Evolutionary conservation across 2,113 vertebrate genomes (phyloP).

Genomic region (Ifrita kowaldi): DNA sequence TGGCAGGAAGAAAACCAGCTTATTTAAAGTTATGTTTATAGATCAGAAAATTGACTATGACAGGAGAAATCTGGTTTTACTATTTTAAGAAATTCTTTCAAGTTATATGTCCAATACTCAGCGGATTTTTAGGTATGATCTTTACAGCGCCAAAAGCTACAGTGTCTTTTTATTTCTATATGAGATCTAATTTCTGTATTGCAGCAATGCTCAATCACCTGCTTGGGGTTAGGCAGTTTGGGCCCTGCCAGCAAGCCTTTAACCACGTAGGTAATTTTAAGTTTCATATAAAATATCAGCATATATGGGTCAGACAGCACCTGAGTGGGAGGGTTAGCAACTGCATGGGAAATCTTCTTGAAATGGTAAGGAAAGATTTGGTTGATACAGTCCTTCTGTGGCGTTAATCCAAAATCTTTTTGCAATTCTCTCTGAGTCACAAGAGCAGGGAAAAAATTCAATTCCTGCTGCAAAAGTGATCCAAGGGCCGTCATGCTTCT

Average conservation of each 20-base stretch:
- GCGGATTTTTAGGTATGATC: neutral
- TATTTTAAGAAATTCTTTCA: neutral
- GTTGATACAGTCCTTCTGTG: neutral
- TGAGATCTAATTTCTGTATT: neutral
- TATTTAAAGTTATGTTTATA: neutral
- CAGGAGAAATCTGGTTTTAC: neutral
- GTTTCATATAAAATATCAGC: no score
- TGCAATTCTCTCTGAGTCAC: neutral
- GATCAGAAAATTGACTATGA: neutral
- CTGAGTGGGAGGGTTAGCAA: neutral
- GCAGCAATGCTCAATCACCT: neutral
- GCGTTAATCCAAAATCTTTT: slow-evolving; percentile 28
- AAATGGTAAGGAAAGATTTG: neutral
- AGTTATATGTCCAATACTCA: neutral
- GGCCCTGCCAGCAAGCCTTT: neutral
- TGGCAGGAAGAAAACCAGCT: neutral
- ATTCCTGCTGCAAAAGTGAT: slow-evolving; percentile 21
- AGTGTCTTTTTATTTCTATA: neutral
- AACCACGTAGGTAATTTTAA: neutral
- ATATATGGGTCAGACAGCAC: neutral
- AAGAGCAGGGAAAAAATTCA: neutral
- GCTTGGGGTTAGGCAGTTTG: neutral
- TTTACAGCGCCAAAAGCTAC: neutral
- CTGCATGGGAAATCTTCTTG: neutral
- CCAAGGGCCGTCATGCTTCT: neutral